phyloP scores from a whole-genome alignment of 92 coral and sea anemone genomes.

The Plumapathes pennacea region DNA sequence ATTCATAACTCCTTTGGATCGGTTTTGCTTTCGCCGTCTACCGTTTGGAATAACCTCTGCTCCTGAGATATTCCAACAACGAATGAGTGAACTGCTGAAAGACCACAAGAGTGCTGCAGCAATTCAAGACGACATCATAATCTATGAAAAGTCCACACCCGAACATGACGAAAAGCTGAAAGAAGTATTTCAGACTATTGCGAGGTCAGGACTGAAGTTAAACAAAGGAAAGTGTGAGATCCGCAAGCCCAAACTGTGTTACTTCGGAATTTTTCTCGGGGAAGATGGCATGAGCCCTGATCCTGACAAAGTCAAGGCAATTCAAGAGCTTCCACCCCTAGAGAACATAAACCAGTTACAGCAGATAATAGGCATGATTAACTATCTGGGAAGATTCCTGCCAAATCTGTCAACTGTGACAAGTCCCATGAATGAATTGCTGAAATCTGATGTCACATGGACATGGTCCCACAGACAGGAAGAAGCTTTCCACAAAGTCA shows the following conservation, averaged over 20 bases:
- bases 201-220: slow-evolving; percentile 41
- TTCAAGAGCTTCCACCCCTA: too few species aligned
- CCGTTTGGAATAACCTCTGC: slow-evolving; percentile 23
- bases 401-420: too few species aligned
- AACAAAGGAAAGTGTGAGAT: slow-evolving; percentile 42
- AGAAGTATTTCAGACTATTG: slow-evolving; percentile 5
- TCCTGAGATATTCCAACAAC: slow-evolving; percentile 22
- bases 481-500: too few species aligned
- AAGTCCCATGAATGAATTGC: too few species aligned
- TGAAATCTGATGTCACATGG: too few species aligned
- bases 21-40: slow-evolving; percentile 25
- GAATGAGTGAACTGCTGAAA: slow-evolving; percentile 29
- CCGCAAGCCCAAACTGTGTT: slow-evolving; percentile 22
- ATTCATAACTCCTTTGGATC: slow-evolving; percentile 30
- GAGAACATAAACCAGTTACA: too few species aligned
- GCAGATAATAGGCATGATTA: too few species aligned
- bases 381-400: too few species aligned
- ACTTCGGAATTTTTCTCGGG: slow-evolving; percentile 6
- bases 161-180: slow-evolving; percentile 31
- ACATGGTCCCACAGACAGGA: too few species aligned
- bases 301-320: too few species aligned
- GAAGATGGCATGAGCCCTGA: too few species aligned
- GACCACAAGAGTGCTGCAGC: slow-evolving; percentile 13
- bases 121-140: slow-evolving; percentile 31
- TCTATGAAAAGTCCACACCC: slow-evolving; percentile 9